Conservation (phyloP, 1,140 invertebrate species). For the Drosophila fuyamai region DNA sequence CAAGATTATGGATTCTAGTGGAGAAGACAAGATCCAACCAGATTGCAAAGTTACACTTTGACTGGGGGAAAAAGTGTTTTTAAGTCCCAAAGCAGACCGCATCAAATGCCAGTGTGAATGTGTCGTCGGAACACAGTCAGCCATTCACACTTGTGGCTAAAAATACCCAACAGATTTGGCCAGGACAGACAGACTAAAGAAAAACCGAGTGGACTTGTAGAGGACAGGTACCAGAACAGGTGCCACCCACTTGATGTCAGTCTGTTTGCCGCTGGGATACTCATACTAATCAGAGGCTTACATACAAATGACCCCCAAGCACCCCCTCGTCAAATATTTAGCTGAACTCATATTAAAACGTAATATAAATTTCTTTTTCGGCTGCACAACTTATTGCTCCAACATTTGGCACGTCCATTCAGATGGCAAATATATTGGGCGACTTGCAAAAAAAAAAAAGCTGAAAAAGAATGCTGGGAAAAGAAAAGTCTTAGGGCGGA, state of each 20-base stretch:
- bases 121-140: conserved; percentile 29
- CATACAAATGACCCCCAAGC: background rate
- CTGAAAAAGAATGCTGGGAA: conserved; percentile 13
- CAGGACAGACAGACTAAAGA: conserved; percentile 2
- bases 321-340: conserved; percentile 54
- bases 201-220: background rate
- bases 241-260: conserved; percentile 38
- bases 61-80: conserved; percentile 47
- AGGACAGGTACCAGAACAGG: conserved; percentile 22
- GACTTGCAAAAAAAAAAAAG: conserved; percentile 22
- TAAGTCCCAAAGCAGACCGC: conserved; percentile 66
- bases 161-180: conserved; percentile 41
- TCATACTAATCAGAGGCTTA: conserved; percentile 18
- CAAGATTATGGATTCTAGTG: conserved; percentile 3
- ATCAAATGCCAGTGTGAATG: conserved; percentile 46
- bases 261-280: conserved; percentile 12
- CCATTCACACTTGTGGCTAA: conserved; percentile 39
- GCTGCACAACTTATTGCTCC: conserved; percentile 68
- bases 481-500: conserved; percentile 33
- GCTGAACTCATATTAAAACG: conserved; percentile 54
- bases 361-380: conserved; percentile 65
- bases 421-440: conserved; percentile 63
- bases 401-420: conserved; percentile 73
- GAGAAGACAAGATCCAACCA: conserved; percentile 3
- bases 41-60: conserved; percentile 28